Evolutionary conservation across 2,113 vertebrate species (phyloP).

Genomic region (Sciurus niger): DNA sequence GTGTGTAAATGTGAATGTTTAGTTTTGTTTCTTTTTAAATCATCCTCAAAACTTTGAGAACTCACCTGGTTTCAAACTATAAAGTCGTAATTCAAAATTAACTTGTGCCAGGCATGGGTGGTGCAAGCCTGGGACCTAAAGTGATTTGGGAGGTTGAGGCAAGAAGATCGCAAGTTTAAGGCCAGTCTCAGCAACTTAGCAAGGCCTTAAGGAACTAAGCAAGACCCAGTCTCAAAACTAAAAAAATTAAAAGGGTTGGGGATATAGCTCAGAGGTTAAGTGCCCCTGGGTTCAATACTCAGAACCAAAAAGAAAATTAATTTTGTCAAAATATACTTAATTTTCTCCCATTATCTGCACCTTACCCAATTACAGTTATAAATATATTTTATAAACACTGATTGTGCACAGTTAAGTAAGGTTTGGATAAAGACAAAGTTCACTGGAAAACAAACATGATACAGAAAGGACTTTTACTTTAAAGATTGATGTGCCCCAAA

Average conservation of each 20-base stretch:
- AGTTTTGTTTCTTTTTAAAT: conserved; percentile 58
- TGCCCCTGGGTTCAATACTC: background rate
- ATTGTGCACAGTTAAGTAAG: conserved; percentile 28
- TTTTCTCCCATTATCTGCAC: conserved; percentile 7
- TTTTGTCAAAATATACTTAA: background rate
- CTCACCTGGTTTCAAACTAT: conserved; percentile 43
- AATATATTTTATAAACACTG: conserved; percentile 28
- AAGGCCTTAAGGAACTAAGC: background rate
- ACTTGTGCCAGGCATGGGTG: background rate
- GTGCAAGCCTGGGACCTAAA: background rate
- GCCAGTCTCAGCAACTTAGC: background rate
- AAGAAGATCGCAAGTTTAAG: background rate
- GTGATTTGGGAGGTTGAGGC: background rate
- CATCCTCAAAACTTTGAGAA: background rate
- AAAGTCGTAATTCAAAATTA: conserved; percentile 40
- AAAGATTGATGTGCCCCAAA: background rate
- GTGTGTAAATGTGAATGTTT: background rate
- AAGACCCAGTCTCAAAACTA: background rate
- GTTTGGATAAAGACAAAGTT: conserved; percentile 53
- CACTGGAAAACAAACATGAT: conserved; percentile 6
- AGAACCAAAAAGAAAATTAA: background rate
- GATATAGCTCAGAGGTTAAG: background rate
- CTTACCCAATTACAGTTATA: background rate
- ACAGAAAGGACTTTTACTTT: conserved; percentile 12
- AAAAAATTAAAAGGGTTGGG: background rate